These are phyloP conservation scores for Salminus brasiliensis DNA, from an alignment of 2,113 vertebrate species.

Conservation along the genomic window DNA sequence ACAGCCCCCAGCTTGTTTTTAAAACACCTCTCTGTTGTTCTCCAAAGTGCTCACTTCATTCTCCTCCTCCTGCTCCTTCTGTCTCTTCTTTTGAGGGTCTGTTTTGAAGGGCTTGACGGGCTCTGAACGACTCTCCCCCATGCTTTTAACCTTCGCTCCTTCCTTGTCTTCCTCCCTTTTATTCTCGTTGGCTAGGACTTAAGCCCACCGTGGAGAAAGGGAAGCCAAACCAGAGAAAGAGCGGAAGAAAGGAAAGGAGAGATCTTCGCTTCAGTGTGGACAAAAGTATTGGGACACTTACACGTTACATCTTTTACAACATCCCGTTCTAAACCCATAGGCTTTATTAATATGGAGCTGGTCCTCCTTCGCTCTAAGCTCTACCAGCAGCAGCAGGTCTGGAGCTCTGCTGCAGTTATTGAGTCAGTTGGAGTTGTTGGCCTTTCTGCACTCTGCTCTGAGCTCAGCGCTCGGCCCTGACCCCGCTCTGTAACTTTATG, in stretches of 20 bases:
- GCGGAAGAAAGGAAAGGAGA: slow-evolving; percentile 5
- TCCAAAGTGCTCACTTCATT: slow-evolving; percentile 42
- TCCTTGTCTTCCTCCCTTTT: slow-evolving; percentile 46
- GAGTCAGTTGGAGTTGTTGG: no score
- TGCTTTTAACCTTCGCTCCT: slow-evolving; percentile 49
- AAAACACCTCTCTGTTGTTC: slow-evolving; percentile 46
- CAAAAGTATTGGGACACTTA: no score
- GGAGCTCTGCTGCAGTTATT: no score
- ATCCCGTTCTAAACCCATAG: no score
- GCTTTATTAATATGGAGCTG: no score
- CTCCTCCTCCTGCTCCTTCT: slow-evolving; percentile 26
- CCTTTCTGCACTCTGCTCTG: no score
- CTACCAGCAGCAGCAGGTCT: no score
- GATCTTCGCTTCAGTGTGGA: no score
- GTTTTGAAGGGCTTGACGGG: slow-evolving; percentile 42
- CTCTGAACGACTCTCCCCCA: slow-evolving; percentile 41
- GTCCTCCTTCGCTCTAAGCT: no score
- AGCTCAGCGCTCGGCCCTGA: no score
- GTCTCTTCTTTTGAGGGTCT: slow-evolving; percentile 30
- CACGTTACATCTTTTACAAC: no score
- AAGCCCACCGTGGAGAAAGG: slow-evolving; percentile 32
- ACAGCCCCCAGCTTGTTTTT: slow-evolving; percentile 35
- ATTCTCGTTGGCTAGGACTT: slow-evolving; percentile 27
- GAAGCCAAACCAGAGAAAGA: slow-evolving; percentile 5
- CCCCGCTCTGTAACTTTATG: no score